Percentiles rank a stretch among this genome's conserved stretches.
phyloP scores from a whole-genome alignment of 1,140 invertebrate species.

The Neelides sp. region DNA sequence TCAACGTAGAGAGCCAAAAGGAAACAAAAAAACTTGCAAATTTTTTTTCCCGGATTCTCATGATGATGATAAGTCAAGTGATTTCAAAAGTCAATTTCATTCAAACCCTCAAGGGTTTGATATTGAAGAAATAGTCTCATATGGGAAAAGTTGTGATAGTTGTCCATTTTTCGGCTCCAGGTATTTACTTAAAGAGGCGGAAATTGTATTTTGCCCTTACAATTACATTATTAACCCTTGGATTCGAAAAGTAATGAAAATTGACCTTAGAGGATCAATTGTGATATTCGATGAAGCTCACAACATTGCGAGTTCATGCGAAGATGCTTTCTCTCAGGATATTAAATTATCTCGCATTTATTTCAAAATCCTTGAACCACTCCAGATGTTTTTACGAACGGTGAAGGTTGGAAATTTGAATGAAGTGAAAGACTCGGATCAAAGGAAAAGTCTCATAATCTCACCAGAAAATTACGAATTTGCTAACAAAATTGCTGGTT shows the following conservation, averaged over 20 bases:
- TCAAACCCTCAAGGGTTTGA: slow-evolving; percentile 4
- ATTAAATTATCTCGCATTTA: neutral
- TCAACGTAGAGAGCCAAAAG: too few species aligned
- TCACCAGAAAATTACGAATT: too few species aligned
- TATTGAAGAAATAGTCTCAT: slow-evolving; percentile 9
- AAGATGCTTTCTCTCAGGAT: slow-evolving; percentile 36
- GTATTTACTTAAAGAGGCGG: slow-evolving; percentile 37
- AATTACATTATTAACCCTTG: slow-evolving; percentile 45
- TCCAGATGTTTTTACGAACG: neutral
- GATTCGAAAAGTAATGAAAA: slow-evolving; percentile 36
- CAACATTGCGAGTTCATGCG: slow-evolving; percentile 46
- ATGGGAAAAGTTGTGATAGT: neutral
- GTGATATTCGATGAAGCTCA: slow-evolving; percentile 50
- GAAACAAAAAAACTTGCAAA: too few species aligned
- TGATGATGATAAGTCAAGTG: too few species aligned
- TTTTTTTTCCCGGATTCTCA: too few species aligned
- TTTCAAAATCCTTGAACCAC: neutral
- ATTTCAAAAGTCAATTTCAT: too few species aligned
- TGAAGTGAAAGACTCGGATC: too few species aligned
- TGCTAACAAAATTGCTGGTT: too few species aligned
- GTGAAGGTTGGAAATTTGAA: neutral
- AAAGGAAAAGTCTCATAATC: too few species aligned
- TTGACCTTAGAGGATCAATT: slow-evolving; percentile 41
- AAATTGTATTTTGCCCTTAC: slow-evolving; percentile 49
- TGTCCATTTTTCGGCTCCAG: slow-evolving; percentile 37